Evolutionary conservation across 2,888 invertebrate genomes (phyloP), one percentile per base, ranked within the genome.

Genomic region (Notocelia uddmanniana): DNA sequence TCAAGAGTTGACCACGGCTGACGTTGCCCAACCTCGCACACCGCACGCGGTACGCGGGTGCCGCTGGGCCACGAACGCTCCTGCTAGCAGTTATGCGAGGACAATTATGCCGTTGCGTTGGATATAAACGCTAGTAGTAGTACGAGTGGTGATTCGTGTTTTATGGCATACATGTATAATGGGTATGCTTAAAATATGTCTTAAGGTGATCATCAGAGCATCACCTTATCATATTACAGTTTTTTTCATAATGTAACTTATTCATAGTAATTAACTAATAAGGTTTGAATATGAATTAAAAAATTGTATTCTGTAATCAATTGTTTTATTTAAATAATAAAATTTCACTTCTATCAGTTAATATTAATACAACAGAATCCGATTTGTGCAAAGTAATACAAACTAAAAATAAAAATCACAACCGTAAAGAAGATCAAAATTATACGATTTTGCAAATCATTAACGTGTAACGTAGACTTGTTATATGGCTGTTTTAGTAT

Each of bases 311-410:
- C 58, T 66, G 41, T 66, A 58, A 52, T 58, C 41, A 64, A 26
- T 66, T 23, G 26, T 70, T 70, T 70, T 70, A 70, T 70, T 69
- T 60, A 18, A 52, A 52, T 18, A 54, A 58, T 64, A 45, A n/a
- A 41, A n/a, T n/a, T 50, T 45, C 1, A 9, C 37, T 23, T 59
- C 41, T 41, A 15, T 41, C 41, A 41, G 45, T 45, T 21, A 50
- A 48, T 23, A 34, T 31, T 34, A 15, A 13, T 34, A 52, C 50
- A 34, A 31, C 21, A 15, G 8, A 26, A 10, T 34, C 13, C 0
- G 50, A 64, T 50, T 68, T 68, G 50, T 59, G 50, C 50, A 31
- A 58, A 37, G 31, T 31, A 26, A 68, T 11, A 50, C 8, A 57
- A 57, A 18, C 66, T 19, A 57, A 9, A 19, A 15, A 8, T 58